A percentile compares a stretch with the other conserved stretches of the same genome.
Evolutionary conservation across 1,140 invertebrate species (phyloP).

Genomic region (Drosophila auraria): DNA sequence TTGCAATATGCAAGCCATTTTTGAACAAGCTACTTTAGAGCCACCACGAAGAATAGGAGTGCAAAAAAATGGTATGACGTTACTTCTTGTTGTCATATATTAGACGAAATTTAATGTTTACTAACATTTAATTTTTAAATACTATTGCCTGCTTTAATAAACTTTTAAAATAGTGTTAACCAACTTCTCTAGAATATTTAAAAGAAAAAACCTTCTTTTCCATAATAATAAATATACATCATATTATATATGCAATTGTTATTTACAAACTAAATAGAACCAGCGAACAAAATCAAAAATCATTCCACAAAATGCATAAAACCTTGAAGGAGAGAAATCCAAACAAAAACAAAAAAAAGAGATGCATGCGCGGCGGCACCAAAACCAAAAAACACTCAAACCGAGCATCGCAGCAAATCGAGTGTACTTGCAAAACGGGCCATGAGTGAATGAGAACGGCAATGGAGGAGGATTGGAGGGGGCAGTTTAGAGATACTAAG

Average conservation of each 20-base stretch:
- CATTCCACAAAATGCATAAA: constrained; percentile 46
- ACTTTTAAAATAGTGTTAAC: neutral
- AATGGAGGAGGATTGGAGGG: constrained; percentile 19
- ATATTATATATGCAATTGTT: constrained; percentile 24
- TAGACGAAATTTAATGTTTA: too few species aligned
- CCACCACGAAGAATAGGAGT: too few species aligned
- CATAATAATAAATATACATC: neutral
- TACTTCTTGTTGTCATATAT: too few species aligned
- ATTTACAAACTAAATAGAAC: constrained; percentile 33
- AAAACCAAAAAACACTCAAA: constrained; percentile 28
- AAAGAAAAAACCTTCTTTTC: neutral
- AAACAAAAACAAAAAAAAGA: neutral
- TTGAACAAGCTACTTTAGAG: too few species aligned
- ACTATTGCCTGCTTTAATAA: neutral
- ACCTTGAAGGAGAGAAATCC: constrained; percentile 15
- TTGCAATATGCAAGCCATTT: too few species aligned
- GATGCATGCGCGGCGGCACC: constrained; percentile 42
- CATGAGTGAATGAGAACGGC: constrained; percentile 36
- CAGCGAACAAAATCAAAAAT: constrained; percentile 29
- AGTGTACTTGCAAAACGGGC: constrained; percentile 23
- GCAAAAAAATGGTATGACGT: too few species aligned
- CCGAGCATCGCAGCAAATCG: constrained; percentile 2
- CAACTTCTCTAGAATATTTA: neutral
- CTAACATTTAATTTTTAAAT: neutral
- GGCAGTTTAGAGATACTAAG: constrained; percentile 34